phyloP scores from a whole-genome alignment of 37 sponge, comb jelly and placozoan species.

The Amphimedon queenslandica region DNA sequence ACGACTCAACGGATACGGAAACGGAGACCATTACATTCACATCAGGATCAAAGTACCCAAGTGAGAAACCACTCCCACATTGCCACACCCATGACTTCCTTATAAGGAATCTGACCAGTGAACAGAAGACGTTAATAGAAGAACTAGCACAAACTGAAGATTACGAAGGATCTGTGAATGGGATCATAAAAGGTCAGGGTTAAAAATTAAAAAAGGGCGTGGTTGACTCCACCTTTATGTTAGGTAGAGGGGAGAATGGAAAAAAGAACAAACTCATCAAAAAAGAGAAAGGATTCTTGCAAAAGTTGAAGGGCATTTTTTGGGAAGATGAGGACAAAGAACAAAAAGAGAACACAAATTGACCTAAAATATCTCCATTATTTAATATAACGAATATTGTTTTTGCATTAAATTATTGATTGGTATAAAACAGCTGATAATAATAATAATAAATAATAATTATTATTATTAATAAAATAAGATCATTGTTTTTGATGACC shows the following conservation, averaged over 20 bases:
- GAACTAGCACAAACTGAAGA: conserved; percentile 57
- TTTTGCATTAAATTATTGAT: background rate
- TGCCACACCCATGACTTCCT: too few relatives aligned
- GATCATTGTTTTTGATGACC: conserved; percentile 12
- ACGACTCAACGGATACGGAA: conserved; percentile 68
- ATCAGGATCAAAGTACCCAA: conserved; percentile 79
- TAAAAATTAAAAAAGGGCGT: too few relatives aligned
- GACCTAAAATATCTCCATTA: too few relatives aligned
- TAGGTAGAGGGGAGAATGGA: conserved; percentile 26
- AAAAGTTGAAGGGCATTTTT: conserved; percentile 70
- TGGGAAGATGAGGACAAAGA: conserved; percentile 63
- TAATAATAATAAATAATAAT: background rate
- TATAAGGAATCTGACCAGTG: conserved; percentile 39
- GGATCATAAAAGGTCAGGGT: conserved; percentile 28
- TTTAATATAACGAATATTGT: background rate
- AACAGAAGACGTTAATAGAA: conserved; percentile 38
- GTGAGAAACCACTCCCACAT: conserved; percentile 43
- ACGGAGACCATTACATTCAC: conserved; percentile 90
- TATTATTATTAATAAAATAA: background rate
- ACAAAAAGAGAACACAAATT: conserved; percentile 12
- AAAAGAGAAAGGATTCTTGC: conserved; percentile 58
- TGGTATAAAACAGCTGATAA: background rate
- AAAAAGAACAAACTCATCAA: background rate
- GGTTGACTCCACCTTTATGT: background rate
- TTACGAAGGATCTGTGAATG: conserved; percentile 41